A percentile compares a stretch with the other conserved stretches of the same genome.
Evolutionary conservation across 37 sponge, comb jelly and placozoan genomes (phyloP).

Genomic region (Theonella swinhoei): DNA sequence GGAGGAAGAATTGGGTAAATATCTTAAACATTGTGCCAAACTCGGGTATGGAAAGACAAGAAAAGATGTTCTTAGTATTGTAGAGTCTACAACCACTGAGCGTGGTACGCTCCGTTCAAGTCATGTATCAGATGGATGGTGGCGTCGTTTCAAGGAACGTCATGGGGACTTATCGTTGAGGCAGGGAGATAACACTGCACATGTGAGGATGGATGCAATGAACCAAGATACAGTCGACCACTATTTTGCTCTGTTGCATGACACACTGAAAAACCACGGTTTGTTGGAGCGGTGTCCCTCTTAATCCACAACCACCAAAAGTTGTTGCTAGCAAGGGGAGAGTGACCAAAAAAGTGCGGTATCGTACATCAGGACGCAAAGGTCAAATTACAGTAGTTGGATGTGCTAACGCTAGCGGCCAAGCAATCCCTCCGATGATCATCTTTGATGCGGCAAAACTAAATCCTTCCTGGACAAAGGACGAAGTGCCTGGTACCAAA

Average conservation of each 20-base stretch:
- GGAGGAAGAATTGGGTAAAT: conserved; percentile 12
- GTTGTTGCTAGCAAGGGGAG: conserved; percentile 20
- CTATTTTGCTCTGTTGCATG: too few species aligned
- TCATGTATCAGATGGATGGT: conserved; percentile 42
- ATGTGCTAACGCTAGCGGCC: conserved; percentile 39
- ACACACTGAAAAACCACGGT: too few species aligned
- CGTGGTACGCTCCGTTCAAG: conserved; percentile 8
- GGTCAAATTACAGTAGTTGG: conserved; percentile 42
- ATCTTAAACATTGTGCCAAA: not conserved
- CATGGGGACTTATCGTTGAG: conserved; percentile 22
- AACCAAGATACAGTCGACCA: too few species aligned
- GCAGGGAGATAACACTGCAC: conserved; percentile 24
- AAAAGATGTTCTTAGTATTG: conserved; percentile 17
- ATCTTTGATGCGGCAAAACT: conserved; percentile 37
- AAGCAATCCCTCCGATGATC: conserved; percentile 37
- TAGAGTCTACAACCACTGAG: conserved; percentile 17
- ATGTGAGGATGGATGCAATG: conserved; percentile 18
- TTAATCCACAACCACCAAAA: conserved; percentile 13
- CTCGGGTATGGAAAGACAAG: conserved; percentile 47
- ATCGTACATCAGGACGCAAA: conserved; percentile 26
- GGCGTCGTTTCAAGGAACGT: conserved; percentile 14
- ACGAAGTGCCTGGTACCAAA: conserved; percentile 37
- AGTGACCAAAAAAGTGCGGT: conserved; percentile 33
- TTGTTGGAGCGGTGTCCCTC: conserved; percentile 50
- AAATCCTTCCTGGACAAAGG: conserved; percentile 16